Evolutionary conservation across 2,113 vertebrate genomes (phyloP).

Genomic region (Serilophus lunatus): DNA sequence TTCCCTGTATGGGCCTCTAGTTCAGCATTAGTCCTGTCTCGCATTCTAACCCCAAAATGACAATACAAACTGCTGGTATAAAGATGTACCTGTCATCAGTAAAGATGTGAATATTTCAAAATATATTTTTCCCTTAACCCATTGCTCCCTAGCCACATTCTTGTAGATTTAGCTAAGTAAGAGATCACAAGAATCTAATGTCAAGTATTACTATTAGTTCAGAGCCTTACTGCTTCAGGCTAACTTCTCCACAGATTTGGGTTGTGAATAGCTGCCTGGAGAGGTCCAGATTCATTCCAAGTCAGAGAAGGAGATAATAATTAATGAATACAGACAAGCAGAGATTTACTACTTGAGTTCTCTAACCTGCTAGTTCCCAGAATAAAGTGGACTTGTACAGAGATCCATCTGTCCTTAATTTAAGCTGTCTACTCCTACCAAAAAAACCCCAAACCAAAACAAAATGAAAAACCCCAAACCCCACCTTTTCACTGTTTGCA

Average conservation of each 20-base stretch:
- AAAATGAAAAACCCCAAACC: no score
- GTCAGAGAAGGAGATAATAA: background rate
- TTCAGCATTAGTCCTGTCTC: background rate
- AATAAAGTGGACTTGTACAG: background rate
- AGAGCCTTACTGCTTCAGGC: background rate
- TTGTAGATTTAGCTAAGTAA: background rate
- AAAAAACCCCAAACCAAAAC: background rate
- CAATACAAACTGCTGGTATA: background rate
- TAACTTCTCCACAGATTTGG: background rate
- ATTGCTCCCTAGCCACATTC: background rate
- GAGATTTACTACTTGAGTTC: background rate
- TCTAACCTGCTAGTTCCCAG: background rate
- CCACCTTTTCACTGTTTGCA: background rate
- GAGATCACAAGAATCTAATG: background rate
- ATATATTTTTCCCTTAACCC: background rate
- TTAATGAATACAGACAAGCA: background rate
- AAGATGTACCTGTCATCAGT: background rate
- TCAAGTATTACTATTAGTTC: background rate
- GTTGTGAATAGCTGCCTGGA: background rate
- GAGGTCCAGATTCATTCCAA: background rate
- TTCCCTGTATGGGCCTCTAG: background rate
- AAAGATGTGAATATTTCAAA: background rate
- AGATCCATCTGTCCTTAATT: background rate
- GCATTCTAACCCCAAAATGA: background rate
- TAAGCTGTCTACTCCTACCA: background rate